Evolutionary conservation across 2,113 vertebrate genomes (phyloP), one percentile per base, ranked within the genome.

Genomic region (Erpornis zantholeuca): DNA sequence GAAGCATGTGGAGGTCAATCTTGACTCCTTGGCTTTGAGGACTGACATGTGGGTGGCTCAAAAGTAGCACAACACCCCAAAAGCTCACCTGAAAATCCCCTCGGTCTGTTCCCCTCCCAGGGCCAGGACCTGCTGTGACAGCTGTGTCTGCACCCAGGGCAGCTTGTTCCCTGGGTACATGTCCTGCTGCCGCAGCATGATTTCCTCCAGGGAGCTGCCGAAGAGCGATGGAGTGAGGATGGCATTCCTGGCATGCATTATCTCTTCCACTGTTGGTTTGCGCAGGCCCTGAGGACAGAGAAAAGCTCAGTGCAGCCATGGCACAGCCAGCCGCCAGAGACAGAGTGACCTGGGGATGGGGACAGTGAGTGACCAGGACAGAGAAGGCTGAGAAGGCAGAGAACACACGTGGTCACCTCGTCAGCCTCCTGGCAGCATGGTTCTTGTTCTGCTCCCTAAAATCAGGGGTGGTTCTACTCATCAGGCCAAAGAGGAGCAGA

Each of bases 121-220:
- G 44, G 98, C 98, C 85, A 99, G 97, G 45, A 99, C 98, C 42
- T 99, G 99, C 97, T 98, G 98, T 2, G 99, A 99, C 0, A 99
- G 98, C 97, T 99, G 99, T 12, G 98, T 98, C 96, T 99, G 99
- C 84, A 99, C 99, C 99, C 99, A 99, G 42, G 99, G 99, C 94
- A 99, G 97, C 75, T 98, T 98, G 83, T 98, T 98, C 79, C 98
- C 98, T 1, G 99, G 99, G 96, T 98, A 99, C 68, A 98, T 97
- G 73, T 98, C 98, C 28, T 97, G 98, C 96, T 99, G 99, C 76
- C 98, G 96, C 95, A 98, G 97, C 98, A 99, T 99, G 82, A 99
- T 99, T 91, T 99, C 99, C 82, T 99, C 98, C 96, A 99, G 96
- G 35, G 99, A 99, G 75, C 98, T 99, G 89, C 98, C 98, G 0